Percentiles rank a stretch among this genome's conserved stretches.
Evolutionary conservation across 2,888 invertebrate genomes (phyloP).

Genomic region (Ennomos quercinarius): DNA sequence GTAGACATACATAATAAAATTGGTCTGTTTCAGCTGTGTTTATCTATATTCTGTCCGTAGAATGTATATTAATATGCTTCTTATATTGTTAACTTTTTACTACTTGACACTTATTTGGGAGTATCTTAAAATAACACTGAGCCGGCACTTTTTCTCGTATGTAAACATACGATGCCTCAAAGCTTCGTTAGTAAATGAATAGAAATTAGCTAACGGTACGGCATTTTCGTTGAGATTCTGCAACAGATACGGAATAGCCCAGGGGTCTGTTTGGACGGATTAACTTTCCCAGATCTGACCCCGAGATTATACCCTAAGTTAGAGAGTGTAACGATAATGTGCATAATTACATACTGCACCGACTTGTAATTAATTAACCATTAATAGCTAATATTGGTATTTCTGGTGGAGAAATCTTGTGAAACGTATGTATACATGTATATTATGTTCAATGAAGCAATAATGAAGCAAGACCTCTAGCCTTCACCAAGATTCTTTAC

Average conservation of each 20-base stretch:
- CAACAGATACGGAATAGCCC: constrained; percentile 12
- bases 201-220: constrained; percentile 20
- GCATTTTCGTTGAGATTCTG: constrained; percentile 7
- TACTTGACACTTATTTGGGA: too few species aligned
- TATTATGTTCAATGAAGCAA: too few species aligned
- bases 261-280: constrained; percentile 8
- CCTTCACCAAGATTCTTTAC: too few species aligned
- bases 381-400: constrained; percentile 2
- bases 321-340: constrained; percentile 21
- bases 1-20: too few species aligned
- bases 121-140: too few species aligned
- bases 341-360: constrained; percentile 19
- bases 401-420: constrained; percentile 1
- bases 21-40: too few species aligned
- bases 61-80: too few species aligned
- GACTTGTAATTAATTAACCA: constrained; percentile 27
- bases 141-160: too few species aligned
- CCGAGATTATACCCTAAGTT: constrained; percentile 11
- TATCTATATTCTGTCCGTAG: too few species aligned
- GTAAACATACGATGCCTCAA: not conserved
- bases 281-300: constrained; percentile 28
- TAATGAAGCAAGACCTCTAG: too few species aligned
- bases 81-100: too few species aligned
- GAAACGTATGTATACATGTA: not conserved
- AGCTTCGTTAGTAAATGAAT: constrained; percentile 22